A percentile compares a stretch with the other conserved stretches of the same genome.
Conservation (phyloP, 2,797 vertebrate genomes). For the Crax fasciolata region DNA sequence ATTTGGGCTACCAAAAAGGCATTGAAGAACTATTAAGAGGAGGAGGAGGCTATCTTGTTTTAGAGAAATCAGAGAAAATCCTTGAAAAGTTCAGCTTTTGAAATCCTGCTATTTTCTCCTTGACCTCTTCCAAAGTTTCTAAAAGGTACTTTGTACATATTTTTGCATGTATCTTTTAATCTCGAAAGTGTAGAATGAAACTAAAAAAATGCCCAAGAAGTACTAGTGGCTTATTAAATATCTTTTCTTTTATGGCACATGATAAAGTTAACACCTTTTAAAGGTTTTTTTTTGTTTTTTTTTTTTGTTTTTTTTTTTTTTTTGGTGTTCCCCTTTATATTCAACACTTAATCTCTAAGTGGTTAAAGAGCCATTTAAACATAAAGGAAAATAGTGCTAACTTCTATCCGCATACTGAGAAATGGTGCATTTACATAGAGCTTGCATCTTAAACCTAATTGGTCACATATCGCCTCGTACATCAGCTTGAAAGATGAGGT, state of each 20-base stretch:
- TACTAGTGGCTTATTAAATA: slow-evolving; percentile 83
- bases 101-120: slow-evolving; percentile 87
- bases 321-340: slow-evolving; percentile 63
- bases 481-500: slow-evolving; percentile 47
- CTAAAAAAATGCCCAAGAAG: slow-evolving; percentile 82
- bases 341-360: slow-evolving; percentile 71
- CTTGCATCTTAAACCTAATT: slow-evolving; percentile 64
- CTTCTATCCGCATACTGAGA: slow-evolving; percentile 61
- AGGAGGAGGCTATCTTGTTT: slow-evolving; percentile 87
- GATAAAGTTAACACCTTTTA: slow-evolving; percentile 84
- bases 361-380: slow-evolving; percentile 80
- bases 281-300: slow-evolving; percentile 35
- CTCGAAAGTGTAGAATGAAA: slow-evolving; percentile 82
- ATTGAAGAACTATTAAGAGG: slow-evolving; percentile 87
- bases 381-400: slow-evolving; percentile 70
- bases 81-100: slow-evolving; percentile 89
- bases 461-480: slow-evolving; percentile 75
- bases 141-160: slow-evolving; percentile 86
- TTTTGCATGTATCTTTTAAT: slow-evolving; percentile 85
- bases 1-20: slow-evolving; percentile 87
- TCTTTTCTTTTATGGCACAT: slow-evolving; percentile 78
- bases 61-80: slow-evolving; percentile 86
- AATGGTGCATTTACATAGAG: slow-evolving; percentile 55
- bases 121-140: slow-evolving; percentile 88
- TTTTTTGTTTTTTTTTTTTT: slow-evolving; percentile 24